Percentiles rank a stretch among this genome's conserved stretches.
These are phyloP conservation scores for Macrotus californicus DNA, from an alignment of 2,113 vertebrate genomes.

Conservation along the genomic window DNA sequence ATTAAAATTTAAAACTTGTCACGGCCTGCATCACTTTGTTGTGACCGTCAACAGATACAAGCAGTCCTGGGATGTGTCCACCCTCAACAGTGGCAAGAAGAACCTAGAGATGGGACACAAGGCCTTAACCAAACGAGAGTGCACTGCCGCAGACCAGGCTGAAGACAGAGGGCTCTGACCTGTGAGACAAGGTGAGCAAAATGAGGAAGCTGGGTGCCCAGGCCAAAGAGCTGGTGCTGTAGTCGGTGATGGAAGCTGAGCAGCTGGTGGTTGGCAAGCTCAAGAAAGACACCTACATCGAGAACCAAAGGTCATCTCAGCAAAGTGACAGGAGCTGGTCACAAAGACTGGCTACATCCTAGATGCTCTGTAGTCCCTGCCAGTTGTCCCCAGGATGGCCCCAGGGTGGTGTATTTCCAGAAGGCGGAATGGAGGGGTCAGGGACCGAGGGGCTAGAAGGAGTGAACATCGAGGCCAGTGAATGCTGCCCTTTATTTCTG, in stretches of 20 bases:
- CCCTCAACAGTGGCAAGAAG: conserved; percentile 91
- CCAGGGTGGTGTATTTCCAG: not conserved
- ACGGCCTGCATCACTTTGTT: conserved; percentile 96
- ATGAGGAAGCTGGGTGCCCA: conserved; percentile 94
- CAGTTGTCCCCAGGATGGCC: not conserved
- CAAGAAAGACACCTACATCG: conserved; percentile 94
- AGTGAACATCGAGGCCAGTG: not conserved
- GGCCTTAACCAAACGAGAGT: conserved; percentile 88
- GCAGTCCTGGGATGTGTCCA: conserved; percentile 91
- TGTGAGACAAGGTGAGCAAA: conserved; percentile 93
- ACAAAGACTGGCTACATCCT: conserved; percentile 94
- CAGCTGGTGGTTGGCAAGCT: conserved; percentile 94
- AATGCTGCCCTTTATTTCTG: not conserved
- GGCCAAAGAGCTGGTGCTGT: conserved; percentile 93
- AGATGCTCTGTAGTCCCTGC: conserved; percentile 84
- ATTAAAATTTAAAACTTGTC: not conserved
- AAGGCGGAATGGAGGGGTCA: not conserved
- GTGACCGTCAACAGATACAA: conserved; percentile 96
- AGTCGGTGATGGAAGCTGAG: conserved; percentile 90
- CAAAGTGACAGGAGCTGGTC: conserved; percentile 92
- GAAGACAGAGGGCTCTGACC: conserved; percentile 93
- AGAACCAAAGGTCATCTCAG: conserved; percentile 90
- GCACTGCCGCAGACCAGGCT: conserved; percentile 89
- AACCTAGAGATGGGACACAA: conserved; percentile 92
- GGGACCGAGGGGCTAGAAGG: not conserved